These are phyloP conservation scores for Tanypteryx hageni DNA, from an alignment of 2,888 invertebrate species.

Conservation along the genomic window DNA sequence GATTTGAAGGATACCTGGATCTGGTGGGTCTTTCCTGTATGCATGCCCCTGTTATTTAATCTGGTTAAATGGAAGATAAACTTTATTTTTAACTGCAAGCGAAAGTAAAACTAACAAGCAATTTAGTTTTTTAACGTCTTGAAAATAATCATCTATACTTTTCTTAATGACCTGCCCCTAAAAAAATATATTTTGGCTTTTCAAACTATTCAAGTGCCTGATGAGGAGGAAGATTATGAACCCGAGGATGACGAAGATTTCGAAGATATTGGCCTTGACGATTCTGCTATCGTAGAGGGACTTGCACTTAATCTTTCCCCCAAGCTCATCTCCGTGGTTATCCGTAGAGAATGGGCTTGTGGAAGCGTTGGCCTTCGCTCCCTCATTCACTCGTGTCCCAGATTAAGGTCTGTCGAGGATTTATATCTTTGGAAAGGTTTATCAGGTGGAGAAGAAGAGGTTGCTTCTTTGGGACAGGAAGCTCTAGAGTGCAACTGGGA, in stretches of 20 bases:
- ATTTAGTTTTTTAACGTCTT: no score
- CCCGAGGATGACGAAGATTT: neutral
- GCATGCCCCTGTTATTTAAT: no score
- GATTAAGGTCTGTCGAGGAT: conserved; percentile 57
- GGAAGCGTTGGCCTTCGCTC: conserved; percentile 53
- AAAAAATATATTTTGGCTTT: no score
- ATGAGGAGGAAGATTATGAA: neutral
- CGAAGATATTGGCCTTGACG: conserved; percentile 29
- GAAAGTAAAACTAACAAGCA: no score
- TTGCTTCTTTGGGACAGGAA: neutral
- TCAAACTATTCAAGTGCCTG: neutral
- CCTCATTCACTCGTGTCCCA: conserved; percentile 58
- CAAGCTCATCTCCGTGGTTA: conserved; percentile 36
- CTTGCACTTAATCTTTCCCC: conserved; percentile 45
- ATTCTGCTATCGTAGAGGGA: conserved; percentile 40
- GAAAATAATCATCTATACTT: no score
- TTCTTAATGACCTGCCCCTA: no score
- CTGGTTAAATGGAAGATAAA: no score
- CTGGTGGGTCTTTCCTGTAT: no score
- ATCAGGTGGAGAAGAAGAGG: conserved; percentile 39
- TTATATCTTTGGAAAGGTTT: conserved; percentile 60
- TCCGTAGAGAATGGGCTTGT: conserved; percentile 59
- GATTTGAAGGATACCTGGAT: no score
- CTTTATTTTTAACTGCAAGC: no score
- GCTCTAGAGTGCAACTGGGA: conserved; percentile 55